phyloP scores from a whole-genome alignment of 2,113 vertebrate species.

The Chionomys nivalis region DNA sequence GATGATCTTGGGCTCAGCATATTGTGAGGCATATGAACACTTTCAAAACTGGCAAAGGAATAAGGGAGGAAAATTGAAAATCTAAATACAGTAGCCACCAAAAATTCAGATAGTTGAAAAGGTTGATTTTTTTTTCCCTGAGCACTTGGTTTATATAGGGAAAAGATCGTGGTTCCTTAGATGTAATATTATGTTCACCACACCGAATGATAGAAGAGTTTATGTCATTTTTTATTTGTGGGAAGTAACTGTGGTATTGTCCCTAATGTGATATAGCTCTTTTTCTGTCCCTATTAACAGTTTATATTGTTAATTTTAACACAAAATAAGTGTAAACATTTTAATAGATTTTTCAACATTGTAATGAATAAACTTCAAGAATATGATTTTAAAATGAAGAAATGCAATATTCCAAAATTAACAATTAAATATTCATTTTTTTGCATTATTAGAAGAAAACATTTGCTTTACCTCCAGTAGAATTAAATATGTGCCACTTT shows the following conservation, averaged over 20 bases:
- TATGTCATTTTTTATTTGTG: not conserved
- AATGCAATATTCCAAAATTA: not conserved
- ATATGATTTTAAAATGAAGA: slow-evolving; percentile 23
- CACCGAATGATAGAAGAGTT: not conserved
- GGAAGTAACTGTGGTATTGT: slow-evolving; percentile 1
- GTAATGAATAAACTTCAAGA: slow-evolving; percentile 16
- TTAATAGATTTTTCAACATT: not conserved
- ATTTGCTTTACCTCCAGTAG: not conserved
- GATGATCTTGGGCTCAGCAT: slow-evolving; percentile 74
- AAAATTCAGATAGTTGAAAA: slow-evolving; percentile 60
- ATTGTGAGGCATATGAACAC: slow-evolving; percentile 77
- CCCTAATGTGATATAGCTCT: not conserved
- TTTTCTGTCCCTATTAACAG: not conserved
- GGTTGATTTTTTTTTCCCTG: not conserved
- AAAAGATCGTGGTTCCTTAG: not conserved
- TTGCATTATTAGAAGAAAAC: not conserved
- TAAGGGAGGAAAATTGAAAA: slow-evolving; percentile 71
- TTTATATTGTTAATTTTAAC: slow-evolving; percentile 9
- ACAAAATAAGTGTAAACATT: not conserved
- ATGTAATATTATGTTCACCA: not conserved
- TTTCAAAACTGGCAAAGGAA: slow-evolving; percentile 70
- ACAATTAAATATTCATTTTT: not conserved
- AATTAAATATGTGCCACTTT: not conserved
- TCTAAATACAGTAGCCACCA: slow-evolving; percentile 68
- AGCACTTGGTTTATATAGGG: not conserved